These are phyloP conservation scores for Beaufortia kweichowensis DNA, from an alignment of 2,113 vertebrate genomes.

Conservation along the genomic window DNA sequence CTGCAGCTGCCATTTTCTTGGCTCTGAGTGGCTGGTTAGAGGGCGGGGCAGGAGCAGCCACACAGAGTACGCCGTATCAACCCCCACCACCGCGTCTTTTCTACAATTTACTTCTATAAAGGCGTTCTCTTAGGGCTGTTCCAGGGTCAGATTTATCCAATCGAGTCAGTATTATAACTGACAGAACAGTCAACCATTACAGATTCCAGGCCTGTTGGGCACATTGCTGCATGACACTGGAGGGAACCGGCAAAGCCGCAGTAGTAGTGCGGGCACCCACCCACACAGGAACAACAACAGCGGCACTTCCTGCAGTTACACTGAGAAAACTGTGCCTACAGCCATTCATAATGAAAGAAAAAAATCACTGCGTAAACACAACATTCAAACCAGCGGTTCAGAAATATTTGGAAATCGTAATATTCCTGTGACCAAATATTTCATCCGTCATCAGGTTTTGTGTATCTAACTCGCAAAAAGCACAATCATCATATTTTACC, in stretches of 20 bases:
- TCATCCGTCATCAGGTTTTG: conserved; percentile 34
- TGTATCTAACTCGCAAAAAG: conserved; percentile 18
- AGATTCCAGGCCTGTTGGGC: conserved; percentile 20
- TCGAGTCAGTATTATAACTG: conserved; percentile 4
- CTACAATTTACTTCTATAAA: neutral
- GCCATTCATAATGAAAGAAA: conserved; percentile 30
- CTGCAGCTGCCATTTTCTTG: conserved; percentile 76
- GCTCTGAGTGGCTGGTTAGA: conserved; percentile 69
- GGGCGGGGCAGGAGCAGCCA: conserved; percentile 72
- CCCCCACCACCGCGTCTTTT: neutral
- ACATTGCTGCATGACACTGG: neutral
- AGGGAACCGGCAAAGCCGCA: conserved; percentile 6
- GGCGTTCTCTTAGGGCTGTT: conserved; percentile 3
- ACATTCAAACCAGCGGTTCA: conserved; percentile 5
- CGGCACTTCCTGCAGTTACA: conserved; percentile 19
- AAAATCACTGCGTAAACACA: neutral
- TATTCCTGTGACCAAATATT: conserved; percentile 32
- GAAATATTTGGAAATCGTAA: conserved; percentile 17
- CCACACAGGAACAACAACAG: conserved; percentile 35
- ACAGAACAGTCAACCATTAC: neutral
- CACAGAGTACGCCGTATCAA: conserved; percentile 35
- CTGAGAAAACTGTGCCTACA: conserved; percentile 10
- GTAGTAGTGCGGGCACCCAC: neutral
- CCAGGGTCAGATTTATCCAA: conserved; percentile 20
- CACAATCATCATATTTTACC: conserved; percentile 32